Conservation (phyloP, 2,797 vertebrate genomes). For the Peromyscus aztecus region DNA sequence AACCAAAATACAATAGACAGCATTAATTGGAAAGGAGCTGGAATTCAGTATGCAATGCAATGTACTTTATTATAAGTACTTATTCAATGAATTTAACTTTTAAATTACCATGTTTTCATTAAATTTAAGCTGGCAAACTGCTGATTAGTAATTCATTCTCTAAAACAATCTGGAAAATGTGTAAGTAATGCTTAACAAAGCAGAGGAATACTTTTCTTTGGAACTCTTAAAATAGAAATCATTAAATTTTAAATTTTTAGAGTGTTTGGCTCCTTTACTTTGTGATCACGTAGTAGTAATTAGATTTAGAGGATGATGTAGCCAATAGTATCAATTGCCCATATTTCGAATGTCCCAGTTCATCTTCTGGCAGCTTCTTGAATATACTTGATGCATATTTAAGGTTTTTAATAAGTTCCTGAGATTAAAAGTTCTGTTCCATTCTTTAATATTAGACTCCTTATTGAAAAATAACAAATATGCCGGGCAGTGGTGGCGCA, state of each 20-base stretch:
- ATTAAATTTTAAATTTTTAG: not conserved
- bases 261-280: not conserved
- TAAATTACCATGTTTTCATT: not conserved
- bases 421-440: not conserved
- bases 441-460: not conserved
- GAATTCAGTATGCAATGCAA: not conserved
- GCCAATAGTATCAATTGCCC: not conserved
- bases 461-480: not conserved
- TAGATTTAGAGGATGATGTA: not conserved
- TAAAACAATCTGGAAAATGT: not conserved
- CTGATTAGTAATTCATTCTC: not conserved
- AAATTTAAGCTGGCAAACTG: not conserved
- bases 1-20: not conserved
- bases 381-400: rapidly evolving
- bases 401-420: not conserved
- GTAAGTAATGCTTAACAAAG: not conserved
- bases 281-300: not conserved
- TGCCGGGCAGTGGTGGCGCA: no score
- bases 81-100: not conserved
- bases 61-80: not conserved
- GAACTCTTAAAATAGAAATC: not conserved
- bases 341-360: not conserved
- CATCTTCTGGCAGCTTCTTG: not conserved
- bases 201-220: not conserved
- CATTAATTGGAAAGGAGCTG: not conserved